Evolutionary conservation across 64 coral and sea anemone species (phyloP), one percentile per base, ranked within the genome.

Genomic region (Montipora capricornis): DNA sequence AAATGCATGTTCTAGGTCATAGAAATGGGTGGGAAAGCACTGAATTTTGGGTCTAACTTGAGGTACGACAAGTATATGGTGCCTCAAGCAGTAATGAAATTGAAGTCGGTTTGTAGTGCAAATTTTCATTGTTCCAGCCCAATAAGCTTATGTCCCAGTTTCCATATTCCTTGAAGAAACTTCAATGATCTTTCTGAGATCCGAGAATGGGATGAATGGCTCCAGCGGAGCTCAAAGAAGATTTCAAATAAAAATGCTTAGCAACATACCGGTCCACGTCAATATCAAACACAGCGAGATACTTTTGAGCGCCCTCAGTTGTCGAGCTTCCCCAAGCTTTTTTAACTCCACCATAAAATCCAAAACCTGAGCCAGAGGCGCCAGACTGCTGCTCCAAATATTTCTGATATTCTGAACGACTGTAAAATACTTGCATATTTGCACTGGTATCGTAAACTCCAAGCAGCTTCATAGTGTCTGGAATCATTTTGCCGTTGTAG

Each of bases 241-340:
- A 26, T 26, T 9, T n/a, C 44, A 9, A 75, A 26, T 75, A 11
- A 75, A 29, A 9, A 75, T 75, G 20, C 20, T 3, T 47, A 77
- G 48, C 45, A 50, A 9, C 51, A 8, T 81, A 83, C 80, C 80
- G 45, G 37, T 83, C 80, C 2, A 83, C 59, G 37, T 83, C 80
- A 47, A 83, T 82, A 22, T 58, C 22, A 14, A 82, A 61, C 1
- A 82, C 51, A 29, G 80, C 50, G 19, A 82, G 50, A 61, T 82
- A 82, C 60, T 82, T 82, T 14, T 82, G 51, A 5, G 6, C 5
- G 19, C 80, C 80, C 9, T 5, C 6, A 57, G 53, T 58, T 61
- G 80, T 37, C 0, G 80, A 61, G 52, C 80, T 82, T 10, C 80
- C 80, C 80, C 80, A 75, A 37, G 73, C 73, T 37, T 75, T 75